These are phyloP conservation scores for Cordilura impudica DNA, from an alignment of 2,888 invertebrate species.

Conservation along the genomic window DNA sequence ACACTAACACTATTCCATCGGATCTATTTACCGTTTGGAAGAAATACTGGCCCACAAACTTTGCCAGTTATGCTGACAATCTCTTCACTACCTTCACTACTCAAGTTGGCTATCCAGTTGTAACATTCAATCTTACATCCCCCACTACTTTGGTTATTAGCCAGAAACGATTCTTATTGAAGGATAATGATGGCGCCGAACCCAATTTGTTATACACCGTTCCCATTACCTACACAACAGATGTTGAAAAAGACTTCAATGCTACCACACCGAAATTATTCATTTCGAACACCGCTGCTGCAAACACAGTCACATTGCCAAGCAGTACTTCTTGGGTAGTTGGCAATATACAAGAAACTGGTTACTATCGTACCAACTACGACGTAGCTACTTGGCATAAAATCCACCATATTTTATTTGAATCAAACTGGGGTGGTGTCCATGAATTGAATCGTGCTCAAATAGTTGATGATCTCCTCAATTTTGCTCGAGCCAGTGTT, in stretches of 20 bases:
- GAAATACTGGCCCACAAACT: slow-evolving; percentile 68
- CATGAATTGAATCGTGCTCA: slow-evolving; percentile 84
- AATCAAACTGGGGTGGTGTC: slow-evolving; percentile 64
- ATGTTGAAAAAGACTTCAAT: slow-evolving; percentile 66
- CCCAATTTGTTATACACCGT: slow-evolving; percentile 79
- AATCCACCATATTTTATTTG: slow-evolving; percentile 64
- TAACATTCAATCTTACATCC: slow-evolving; percentile 77
- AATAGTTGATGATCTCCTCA: slow-evolving; percentile 85
- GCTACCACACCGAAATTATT: slow-evolving; percentile 67
- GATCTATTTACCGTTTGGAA: slow-evolving; percentile 79
- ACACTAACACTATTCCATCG: slow-evolving; percentile 77
- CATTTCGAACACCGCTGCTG: slow-evolving; percentile 53
- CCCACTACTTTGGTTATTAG: slow-evolving; percentile 63
- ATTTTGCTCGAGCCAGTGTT: slow-evolving; percentile 81
- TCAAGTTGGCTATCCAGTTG: slow-evolving; percentile 83
- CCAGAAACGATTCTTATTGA: slow-evolving; percentile 74
- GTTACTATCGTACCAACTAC: slow-evolving; percentile 83
- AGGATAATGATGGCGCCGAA: slow-evolving; percentile 74
- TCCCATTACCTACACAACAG: slow-evolving; percentile 72
- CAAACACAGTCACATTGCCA: background rate
- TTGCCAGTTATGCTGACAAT: slow-evolving; percentile 67
- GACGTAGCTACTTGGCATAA: slow-evolving; percentile 81
- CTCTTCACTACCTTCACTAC: slow-evolving; percentile 81
- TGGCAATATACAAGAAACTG: slow-evolving; percentile 71
- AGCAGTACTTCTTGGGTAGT: slow-evolving; percentile 70